Base-by-base conservation (phyloP, 2,113 vertebrate species). In the Boulengeromyrus knoepffleri region DNA sequence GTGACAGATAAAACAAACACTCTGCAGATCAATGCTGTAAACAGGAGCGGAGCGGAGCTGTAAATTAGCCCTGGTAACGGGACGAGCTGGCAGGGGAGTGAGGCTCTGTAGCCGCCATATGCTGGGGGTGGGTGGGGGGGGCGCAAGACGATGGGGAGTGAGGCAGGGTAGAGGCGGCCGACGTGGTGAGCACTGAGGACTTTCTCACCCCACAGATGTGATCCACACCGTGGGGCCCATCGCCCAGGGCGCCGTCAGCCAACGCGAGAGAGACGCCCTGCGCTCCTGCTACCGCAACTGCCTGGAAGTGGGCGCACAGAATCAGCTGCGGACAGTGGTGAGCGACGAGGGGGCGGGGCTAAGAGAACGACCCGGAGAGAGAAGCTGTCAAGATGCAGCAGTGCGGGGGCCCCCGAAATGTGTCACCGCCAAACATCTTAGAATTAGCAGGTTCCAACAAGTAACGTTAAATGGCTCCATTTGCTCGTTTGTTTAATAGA, bases 211-310 rank as follows among this genome's bases (percentile, higher is more conserved):
- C 49, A 84, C 94, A 98, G 97, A 97, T 86, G 97, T 98, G 92
- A 97, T 98, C 93, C 97, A 98, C 94, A 97, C 97, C 0, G 97
- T 98, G 94, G 97, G 97, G 36, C 97, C 97, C 24, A 95, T 98
- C 9, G 96, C 88, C 47, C 93, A 94, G 92, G 95, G 84, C 91
- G 94, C 91, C 90, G 95, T 93, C 27, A 94, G 93, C 58, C 94
- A 94, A 91, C 94, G 53, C 90, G 94, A 92, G 92, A 93, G 88
- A 93, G 90, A 84, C 0, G 95, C 96, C 5, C 95, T 98, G 90
- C 95, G 93, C 91, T 95, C 93, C 74, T 97, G 97, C 94, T 98
- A 98, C 95, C 93, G 86, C 90, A 97, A 95, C 95, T 97, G 97
- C 94, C 95, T 98, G 66, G 89, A 93, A 52, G 90, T 92, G 13